Evolutionary conservation across 2,888 invertebrate species (phyloP).

Genomic region (Linnaemya tessellans): DNA sequence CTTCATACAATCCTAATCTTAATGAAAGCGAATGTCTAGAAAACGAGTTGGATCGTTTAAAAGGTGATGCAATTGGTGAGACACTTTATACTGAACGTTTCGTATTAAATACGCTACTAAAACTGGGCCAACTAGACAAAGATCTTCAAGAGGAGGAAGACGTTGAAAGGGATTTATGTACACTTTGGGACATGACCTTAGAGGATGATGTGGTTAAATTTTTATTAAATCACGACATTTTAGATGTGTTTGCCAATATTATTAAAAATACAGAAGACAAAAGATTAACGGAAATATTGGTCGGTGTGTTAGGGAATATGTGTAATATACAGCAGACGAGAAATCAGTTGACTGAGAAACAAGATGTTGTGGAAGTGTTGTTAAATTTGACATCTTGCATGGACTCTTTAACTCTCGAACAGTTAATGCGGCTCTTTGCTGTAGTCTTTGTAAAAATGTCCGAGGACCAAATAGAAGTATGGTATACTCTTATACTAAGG

Average conservation of each 20-base stretch:
- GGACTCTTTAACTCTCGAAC: constrained; percentile 89
- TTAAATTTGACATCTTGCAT: constrained; percentile 86
- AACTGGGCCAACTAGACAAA: constrained; percentile 85
- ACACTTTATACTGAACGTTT: constrained; percentile 91
- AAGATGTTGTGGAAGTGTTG: constrained; percentile 85
- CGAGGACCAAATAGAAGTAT: constrained; percentile 77
- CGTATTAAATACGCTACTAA: constrained; percentile 88
- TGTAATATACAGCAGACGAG: constrained; percentile 87
- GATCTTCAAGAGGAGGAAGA: constrained; percentile 84
- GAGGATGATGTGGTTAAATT: constrained; percentile 90
- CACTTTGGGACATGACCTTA: constrained; percentile 93
- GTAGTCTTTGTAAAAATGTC: constrained; percentile 85
- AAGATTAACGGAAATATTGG: constrained; percentile 90
- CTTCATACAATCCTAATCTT: constrained; percentile 45
- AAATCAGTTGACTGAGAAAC: constrained; percentile 85
- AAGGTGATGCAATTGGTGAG: constrained; percentile 91
- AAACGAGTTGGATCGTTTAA: constrained; percentile 50
- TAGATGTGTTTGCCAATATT: constrained; percentile 84
- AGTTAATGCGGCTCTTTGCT: constrained; percentile 88
- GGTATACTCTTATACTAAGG: constrained; percentile 84
- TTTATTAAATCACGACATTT: constrained; percentile 87
- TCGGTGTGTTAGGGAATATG: constrained; percentile 94
- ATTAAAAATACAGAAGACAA: constrained; percentile 86
- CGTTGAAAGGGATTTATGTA: constrained; percentile 89
- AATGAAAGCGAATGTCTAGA: constrained; percentile 47